Evolutionary conservation across 2,797 vertebrate species (phyloP).

Genomic region (Onychomys arenicola): DNA sequence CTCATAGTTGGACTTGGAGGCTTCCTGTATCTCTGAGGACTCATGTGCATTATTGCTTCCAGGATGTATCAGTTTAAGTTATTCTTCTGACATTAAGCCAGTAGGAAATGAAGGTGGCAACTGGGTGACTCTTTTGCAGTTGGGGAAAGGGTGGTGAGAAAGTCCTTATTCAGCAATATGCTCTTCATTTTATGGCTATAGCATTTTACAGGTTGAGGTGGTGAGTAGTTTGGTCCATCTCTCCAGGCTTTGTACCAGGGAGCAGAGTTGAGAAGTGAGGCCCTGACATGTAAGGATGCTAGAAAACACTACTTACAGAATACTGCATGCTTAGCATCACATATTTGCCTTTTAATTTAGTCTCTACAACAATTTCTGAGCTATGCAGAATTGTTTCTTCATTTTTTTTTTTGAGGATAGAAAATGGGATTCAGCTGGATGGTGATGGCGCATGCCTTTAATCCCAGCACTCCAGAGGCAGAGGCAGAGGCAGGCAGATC

Average conservation of each 20-base stretch:
- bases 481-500: no score
- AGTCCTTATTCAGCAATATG: fast-evolving
- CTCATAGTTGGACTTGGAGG: not conserved
- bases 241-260: not conserved
- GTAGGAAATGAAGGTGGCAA: not conserved
- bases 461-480: no score
- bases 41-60: not conserved
- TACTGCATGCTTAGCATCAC: fast-evolving
- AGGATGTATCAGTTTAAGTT: not conserved
- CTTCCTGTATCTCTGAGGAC: not conserved
- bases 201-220: not conserved
- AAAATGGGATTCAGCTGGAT: no score
- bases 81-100: not conserved
- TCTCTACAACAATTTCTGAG: not conserved
- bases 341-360: not conserved
- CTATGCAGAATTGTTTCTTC: no score
- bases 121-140: fast-evolving
- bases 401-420: no score
- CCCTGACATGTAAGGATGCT: not conserved
- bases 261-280: not conserved
- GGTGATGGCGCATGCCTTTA: no score
- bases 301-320: not conserved
- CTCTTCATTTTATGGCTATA: not conserved
- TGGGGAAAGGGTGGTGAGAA: not conserved
- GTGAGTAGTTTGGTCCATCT: not conserved